phyloP scores from a whole-genome alignment of 2,797 vertebrate species.

The Pseudochromis fuscus region DNA sequence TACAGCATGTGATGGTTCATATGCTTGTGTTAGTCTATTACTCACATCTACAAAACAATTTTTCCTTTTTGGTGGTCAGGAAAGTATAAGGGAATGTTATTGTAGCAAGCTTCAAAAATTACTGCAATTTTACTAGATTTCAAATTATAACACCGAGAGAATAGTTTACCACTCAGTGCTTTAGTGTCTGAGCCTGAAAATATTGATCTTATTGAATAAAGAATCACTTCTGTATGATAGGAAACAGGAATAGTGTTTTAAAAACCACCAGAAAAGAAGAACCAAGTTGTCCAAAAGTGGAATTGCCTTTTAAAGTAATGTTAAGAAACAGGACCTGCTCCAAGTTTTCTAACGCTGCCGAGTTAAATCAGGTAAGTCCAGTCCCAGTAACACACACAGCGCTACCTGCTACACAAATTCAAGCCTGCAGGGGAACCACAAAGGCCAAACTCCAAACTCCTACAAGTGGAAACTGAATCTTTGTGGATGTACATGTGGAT shows the following conservation, averaged over 20 bases:
- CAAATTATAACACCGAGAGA: neutral
- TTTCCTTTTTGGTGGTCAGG: neutral
- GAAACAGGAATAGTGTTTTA: neutral
- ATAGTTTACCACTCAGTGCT: neutral
- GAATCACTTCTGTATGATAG: neutral
- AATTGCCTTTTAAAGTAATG: neutral
- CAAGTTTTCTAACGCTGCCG: neutral
- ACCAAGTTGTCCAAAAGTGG: neutral
- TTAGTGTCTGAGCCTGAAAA: neutral
- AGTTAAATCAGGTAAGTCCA: constrained; percentile 5
- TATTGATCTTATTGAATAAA: neutral
- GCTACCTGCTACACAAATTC: neutral
- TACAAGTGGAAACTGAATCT: constrained; percentile 9
- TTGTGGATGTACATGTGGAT: constrained; percentile 7
- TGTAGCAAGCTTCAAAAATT: neutral
- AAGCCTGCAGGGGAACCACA: constrained; percentile 7
- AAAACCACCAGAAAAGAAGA: neutral
- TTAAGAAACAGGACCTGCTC: neutral
- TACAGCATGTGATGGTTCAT: neutral
- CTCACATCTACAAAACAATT: neutral
- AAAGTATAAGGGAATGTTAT: neutral
- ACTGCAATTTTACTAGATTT: neutral
- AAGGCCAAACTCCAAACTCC: constrained; percentile 3
- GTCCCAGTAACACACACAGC: neutral
- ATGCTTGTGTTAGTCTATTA: neutral